Evolutionary conservation across 2,113 vertebrate genomes (phyloP).

Genomic region (Ciconia boyciana): DNA sequence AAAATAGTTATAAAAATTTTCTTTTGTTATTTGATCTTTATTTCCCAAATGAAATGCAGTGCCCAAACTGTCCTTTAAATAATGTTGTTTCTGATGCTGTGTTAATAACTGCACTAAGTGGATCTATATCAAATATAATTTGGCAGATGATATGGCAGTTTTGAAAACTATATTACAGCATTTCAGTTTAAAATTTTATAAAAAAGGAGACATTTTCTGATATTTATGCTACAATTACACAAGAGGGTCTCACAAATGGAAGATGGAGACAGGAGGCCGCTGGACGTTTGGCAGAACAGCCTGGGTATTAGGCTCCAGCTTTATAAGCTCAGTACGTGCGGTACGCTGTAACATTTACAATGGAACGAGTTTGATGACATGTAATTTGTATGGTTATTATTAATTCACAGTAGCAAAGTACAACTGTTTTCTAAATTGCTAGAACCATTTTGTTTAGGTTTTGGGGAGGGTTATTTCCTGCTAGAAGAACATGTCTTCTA

Average conservation of each 20-base stretch:
- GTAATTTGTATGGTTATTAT: conserved; percentile 45
- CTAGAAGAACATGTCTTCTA: not conserved
- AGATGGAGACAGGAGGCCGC: not conserved
- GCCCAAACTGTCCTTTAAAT: not conserved
- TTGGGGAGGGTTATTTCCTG: conserved; percentile 17
- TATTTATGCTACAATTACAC: not conserved
- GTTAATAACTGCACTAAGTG: not conserved
- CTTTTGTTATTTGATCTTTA: not conserved
- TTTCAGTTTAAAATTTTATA: not conserved
- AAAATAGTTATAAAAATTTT: not conserved
- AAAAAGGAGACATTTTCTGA: not conserved
- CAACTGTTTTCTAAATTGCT: conserved; percentile 42
- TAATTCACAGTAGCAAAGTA: conserved; percentile 28
- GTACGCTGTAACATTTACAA: not conserved
- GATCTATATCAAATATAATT: not conserved
- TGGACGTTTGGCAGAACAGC: not conserved
- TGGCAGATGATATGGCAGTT: not conserved
- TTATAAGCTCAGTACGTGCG: not conserved
- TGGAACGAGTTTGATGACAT: conserved; percentile 14
- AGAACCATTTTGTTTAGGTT: conserved; percentile 30
- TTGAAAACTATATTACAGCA: not conserved
- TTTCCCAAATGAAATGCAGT: not conserved
- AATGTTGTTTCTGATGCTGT: not conserved
- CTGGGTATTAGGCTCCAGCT: not conserved
- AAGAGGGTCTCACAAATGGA: not conserved